These are phyloP conservation scores for Brachystomella parvula DNA, from an alignment of 1,140 invertebrate species.

Conservation along the genomic window DNA sequence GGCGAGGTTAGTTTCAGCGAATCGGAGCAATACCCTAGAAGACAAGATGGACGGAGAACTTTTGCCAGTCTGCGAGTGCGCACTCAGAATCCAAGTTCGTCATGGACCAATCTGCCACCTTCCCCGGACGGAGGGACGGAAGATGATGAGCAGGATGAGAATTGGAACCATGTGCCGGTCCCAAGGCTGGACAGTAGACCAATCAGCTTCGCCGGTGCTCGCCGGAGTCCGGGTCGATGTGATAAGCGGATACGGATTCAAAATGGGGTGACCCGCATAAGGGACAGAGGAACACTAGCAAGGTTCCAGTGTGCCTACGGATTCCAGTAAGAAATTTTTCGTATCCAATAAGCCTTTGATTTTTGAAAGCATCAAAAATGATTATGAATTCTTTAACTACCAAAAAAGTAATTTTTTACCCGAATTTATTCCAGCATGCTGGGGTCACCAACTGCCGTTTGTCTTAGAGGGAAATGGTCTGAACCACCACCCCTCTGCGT, in stretches of 20 bases:
- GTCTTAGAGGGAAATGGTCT: slow-evolving; percentile 27
- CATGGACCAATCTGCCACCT: not conserved
- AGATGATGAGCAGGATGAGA: not conserved
- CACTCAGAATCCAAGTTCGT: not conserved
- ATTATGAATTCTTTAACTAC: not conserved
- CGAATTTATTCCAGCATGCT: slow-evolving; percentile 17
- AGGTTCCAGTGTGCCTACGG: slow-evolving; percentile 27
- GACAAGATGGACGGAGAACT: no score
- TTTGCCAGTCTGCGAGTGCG: no score
- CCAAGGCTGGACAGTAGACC: slow-evolving; percentile 18
- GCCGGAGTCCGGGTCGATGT: slow-evolving; percentile 14
- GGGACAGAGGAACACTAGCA: slow-evolving; percentile 26
- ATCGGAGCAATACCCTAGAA: no score
- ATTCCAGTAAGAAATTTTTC: slow-evolving; percentile 20
- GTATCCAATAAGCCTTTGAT: not conserved
- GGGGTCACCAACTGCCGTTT: slow-evolving; percentile 23
- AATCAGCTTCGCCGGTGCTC: not conserved
- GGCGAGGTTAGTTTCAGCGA: no score
- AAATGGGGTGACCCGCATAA: slow-evolving; percentile 28
- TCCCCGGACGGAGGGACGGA: not conserved
- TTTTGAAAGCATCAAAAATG: not conserved
- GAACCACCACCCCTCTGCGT: slow-evolving; percentile 31
- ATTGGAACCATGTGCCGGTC: not conserved
- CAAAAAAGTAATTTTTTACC: not conserved
- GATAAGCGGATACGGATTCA: slow-evolving; percentile 20